These are phyloP conservation scores for Spheniscus mendiculus DNA, from an alignment of 2,113 vertebrate species.

Conservation along the genomic window DNA sequence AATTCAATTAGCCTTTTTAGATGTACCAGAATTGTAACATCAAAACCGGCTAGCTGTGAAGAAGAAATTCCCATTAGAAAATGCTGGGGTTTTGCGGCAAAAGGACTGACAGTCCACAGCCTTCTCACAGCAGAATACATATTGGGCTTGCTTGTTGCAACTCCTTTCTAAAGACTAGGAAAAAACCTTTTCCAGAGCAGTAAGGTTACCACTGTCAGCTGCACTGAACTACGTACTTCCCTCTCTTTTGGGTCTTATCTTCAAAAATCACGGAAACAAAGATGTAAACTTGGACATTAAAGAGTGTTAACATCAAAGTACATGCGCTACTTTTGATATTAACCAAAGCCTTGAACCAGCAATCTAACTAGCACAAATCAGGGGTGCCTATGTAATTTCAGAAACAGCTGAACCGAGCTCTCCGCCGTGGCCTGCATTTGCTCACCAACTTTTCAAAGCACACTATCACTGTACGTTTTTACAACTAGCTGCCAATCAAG, in stretches of 20 bases:
- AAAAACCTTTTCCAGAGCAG: background rate
- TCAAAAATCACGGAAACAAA: conserved; percentile 62
- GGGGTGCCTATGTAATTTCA: conserved; percentile 17
- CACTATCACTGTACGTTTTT: background rate
- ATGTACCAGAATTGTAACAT: background rate
- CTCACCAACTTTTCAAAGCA: background rate
- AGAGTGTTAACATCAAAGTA: conserved; percentile 59
- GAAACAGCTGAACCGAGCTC: conserved; percentile 8
- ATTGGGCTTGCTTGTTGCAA: conserved; percentile 11
- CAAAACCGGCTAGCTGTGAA: background rate
- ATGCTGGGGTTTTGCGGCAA: background rate
- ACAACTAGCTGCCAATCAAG: background rate
- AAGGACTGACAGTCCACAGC: background rate
- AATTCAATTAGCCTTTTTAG: conserved; percentile 1
- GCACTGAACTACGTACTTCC: conserved; percentile 15
- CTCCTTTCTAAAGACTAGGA: background rate
- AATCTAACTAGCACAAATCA: conserved; percentile 45
- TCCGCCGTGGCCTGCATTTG: background rate
- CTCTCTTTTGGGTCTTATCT: conserved; percentile 24
- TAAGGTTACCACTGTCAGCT: conserved; percentile 21
- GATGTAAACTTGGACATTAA: conserved; percentile 63
- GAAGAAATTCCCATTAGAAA: conserved; percentile 23
- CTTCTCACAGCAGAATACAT: background rate
- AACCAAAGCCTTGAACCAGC: conserved; percentile 42
- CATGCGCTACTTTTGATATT: conserved; percentile 41